Base-by-base conservation (phyloP, 2,113 vertebrate genomes). In the Cebidichthys violaceus region DNA sequence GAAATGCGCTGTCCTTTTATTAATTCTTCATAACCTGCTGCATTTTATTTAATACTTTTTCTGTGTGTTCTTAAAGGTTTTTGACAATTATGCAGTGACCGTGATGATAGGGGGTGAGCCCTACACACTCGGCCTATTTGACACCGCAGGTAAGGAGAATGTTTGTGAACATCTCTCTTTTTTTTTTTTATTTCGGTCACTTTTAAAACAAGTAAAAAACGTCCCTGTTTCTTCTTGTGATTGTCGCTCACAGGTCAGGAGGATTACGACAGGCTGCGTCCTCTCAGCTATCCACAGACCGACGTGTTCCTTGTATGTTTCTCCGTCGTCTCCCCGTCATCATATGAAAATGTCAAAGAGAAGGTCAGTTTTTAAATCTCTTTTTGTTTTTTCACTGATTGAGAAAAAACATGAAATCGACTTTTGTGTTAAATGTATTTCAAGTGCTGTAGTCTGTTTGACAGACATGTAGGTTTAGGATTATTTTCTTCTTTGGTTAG, bases 61-160 rank as follows among this genome's bases (percentile, higher is more conserved):
- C 1, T 31, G 17, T 70, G 20, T 72, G 37, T 35, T 33, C 52
- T 70, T 69, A 70, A 92, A 99, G 98, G 98, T 99, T 92, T 99
- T 99, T 55, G 98, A 99, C 94, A 99, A 99, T 94, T 99, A 99
- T 96, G 98, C 98, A 70, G 98, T 99, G 87, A 99, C 98, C 8
- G 98, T 99, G 94, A 99, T 99, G 98, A 99, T 99, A 70, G 98
- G 98, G 59, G 98, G 98, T 75, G 98, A 99, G 92, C 98, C 98
- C 59, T 99, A 99, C 76, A 99, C 98, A 84, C 94, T 99, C 39
- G 98, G 98, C 85, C 96, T 99, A 88, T 99, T 99, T 81, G 98
- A 99, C 94, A 99, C 98, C 85, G 98, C 98, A 94, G 98, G 98
- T 99, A 94, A 95, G 4, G 9, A n/a, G 14, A 70, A 62, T 61